These are phyloP conservation scores for Rhogogaster chlorosoma DNA, from an alignment of 2,888 invertebrate species.

Conservation along the genomic window DNA sequence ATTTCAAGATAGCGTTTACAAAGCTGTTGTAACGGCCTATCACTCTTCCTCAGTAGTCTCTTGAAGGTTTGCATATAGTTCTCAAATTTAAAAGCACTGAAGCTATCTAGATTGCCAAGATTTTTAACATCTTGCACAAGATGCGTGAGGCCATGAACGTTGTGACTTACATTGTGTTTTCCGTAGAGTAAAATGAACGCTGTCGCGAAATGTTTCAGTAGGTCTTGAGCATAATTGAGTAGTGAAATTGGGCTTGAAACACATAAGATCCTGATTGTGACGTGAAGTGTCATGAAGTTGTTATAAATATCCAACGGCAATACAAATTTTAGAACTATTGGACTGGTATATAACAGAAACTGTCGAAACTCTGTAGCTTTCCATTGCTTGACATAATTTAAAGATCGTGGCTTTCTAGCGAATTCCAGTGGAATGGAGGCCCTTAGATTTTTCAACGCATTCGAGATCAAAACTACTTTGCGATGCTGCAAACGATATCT, in stretches of 20 bases:
- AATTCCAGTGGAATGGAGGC: neutral
- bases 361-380: conserved; percentile 16
- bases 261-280: conserved; percentile 58
- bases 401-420: neutral
- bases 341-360: conserved; percentile 59
- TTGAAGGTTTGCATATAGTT: conserved; percentile 59
- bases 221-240: conserved; percentile 54
- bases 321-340: conserved; percentile 55
- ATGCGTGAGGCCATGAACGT: conserved; percentile 60
- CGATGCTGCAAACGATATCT: neutral
- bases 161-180: conserved; percentile 53
- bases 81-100: conserved; percentile 59
- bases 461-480: conserved; percentile 22
- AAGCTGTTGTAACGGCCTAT: conserved; percentile 9
- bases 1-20: conserved; percentile 1
- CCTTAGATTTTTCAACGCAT: neutral
- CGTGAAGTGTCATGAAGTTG: conserved; percentile 58
- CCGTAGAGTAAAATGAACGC: conserved; percentile 55
- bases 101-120: conserved; percentile 57
- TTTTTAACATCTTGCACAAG: conserved; percentile 55
- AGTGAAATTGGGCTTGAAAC: conserved; percentile 29
- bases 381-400: neutral
- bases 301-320: conserved; percentile 52
- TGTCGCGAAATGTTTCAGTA: conserved; percentile 58
- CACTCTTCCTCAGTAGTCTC: conserved; percentile 48